Percentiles rank a stretch among this genome's conserved stretches.
Conservation (phyloP, 2,797 vertebrate genomes). For the Eulemur coronatus region DNA sequence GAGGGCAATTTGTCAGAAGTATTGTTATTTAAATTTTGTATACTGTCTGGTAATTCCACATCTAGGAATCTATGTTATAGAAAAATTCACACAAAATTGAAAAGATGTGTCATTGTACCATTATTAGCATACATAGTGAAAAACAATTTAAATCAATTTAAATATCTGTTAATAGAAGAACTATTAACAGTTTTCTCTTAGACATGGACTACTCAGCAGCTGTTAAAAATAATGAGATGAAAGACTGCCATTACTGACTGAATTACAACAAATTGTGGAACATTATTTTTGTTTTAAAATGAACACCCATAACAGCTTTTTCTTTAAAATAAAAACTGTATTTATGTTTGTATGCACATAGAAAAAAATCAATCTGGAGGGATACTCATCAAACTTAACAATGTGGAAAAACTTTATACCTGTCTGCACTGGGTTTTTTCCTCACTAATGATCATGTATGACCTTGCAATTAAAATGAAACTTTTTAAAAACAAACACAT, state of each 20-base stretch:
- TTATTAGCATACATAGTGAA: neutral
- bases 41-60: neutral
- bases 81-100: conserved; percentile 2
- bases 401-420: neutral
- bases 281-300: conserved; percentile 33
- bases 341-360: neutral
- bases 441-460: neutral
- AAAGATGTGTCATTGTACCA: neutral
- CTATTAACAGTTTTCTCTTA: neutral
- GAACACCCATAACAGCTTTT: neutral
- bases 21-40: conserved; percentile 10
- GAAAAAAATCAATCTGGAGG: neutral
- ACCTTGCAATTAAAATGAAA: neutral
- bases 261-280: conserved; percentile 20
- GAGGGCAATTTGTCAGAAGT: neutral
- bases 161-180: neutral
- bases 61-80: neutral
- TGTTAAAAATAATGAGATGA: neutral
- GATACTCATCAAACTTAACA: neutral
- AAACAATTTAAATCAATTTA: conserved; percentile 36
- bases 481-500: neutral
- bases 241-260: neutral
- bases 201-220: neutral
- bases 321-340: neutral
- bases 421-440: neutral